Evolutionary conservation across 2,113 vertebrate genomes (phyloP).

Genomic region (Bolborhynchus lineola): DNA sequence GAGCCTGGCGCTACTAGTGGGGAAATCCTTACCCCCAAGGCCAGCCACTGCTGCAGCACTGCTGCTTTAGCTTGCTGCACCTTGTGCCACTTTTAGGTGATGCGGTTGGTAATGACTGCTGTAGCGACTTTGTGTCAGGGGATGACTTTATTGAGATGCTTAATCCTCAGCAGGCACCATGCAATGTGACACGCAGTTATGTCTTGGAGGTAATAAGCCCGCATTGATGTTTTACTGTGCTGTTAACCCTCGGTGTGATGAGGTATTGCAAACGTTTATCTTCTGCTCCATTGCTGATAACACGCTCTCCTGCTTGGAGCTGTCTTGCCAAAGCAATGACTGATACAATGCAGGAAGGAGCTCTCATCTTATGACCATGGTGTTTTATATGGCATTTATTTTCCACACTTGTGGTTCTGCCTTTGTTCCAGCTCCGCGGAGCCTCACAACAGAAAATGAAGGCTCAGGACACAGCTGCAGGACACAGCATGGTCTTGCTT

Average conservation of each 20-base stretch:
- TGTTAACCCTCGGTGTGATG: neutral
- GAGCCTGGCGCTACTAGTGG: fast-evolving
- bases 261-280: neutral
- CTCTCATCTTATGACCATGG: fast-evolving
- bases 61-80: fast-evolving
- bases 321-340: neutral
- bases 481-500: neutral
- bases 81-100: neutral
- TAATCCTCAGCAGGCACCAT: neutral
- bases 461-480: neutral
- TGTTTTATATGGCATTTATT: neutral
- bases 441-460: neutral
- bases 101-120: fast-evolving
- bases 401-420: neutral
- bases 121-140: neutral
- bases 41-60: fast-evolving
- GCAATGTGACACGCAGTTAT: fast-evolving
- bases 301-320: neutral
- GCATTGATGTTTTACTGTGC: neutral
- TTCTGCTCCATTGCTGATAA: neutral
- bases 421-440: neutral
- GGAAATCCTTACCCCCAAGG: neutral
- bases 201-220: neutral
- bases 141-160: neutral
- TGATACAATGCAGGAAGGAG: neutral